Evolutionary conservation across 35 echinoderm and acorn worm genomes (phyloP).

Genomic region (Ophioderma brevispina): DNA sequence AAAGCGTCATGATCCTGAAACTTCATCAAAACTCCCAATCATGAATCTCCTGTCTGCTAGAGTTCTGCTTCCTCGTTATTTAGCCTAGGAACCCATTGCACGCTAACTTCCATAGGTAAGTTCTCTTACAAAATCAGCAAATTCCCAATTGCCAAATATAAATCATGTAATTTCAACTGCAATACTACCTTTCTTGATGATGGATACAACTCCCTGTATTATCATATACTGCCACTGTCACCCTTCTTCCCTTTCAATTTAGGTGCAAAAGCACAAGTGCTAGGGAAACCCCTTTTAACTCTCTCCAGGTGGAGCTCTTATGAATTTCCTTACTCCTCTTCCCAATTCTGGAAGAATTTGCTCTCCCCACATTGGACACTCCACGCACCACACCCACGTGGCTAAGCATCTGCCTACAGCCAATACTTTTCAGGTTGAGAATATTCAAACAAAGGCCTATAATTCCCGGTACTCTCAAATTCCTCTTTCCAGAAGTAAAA

Average conservation of each 20-base stretch:
- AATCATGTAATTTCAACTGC: constrained; percentile 20
- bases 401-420: background rate
- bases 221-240: constrained; percentile 20
- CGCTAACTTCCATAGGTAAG: background rate
- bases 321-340: background rate
- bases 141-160: background rate
- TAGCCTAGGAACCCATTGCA: constrained; percentile 44
- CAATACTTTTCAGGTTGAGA: background rate
- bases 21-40: constrained; percentile 26
- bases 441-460: background rate
- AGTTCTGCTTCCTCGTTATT: constrained; percentile 8
- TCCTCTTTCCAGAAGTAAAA: constrained; percentile 16
- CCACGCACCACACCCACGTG: constrained; percentile 17
- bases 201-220: constrained; percentile 25
- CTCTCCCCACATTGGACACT: background rate
- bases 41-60: constrained; percentile 21
- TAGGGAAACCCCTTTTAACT: background rate
- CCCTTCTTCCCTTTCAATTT: background rate
- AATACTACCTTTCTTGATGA: constrained; percentile 13
- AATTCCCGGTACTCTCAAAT: background rate
- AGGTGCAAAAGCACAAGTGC: background rate
- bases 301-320: constrained; percentile 52
- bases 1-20: constrained; percentile 16
- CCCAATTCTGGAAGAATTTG: constrained; percentile 16
- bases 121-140: constrained; percentile 2